Evolutionary conservation across 92 coral and sea anemone genomes (phyloP), one percentile per base, ranked within the genome.

Genomic region (Meandrina meandrites): DNA sequence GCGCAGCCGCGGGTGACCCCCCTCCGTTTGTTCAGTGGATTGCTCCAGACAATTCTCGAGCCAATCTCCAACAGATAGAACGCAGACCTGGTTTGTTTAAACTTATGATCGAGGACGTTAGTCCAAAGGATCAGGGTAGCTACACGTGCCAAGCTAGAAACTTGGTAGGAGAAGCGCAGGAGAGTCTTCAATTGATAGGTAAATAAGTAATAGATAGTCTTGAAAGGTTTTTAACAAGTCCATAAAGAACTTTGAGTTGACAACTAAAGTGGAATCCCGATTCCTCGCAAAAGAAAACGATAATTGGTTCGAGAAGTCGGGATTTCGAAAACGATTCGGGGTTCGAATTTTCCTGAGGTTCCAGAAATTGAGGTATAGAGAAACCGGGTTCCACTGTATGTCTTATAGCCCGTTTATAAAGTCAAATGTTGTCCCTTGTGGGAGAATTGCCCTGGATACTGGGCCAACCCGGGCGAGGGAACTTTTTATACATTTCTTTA

Each of bases 1-100:
- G 98, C 53, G 75, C 92, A 7, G 92, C 94, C 1, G 85, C 95
- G 36, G 98, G 98, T 11, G 90, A 90, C 79, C 95, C 98, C 16
- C 60, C 85, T 24, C 98, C 98, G 48, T 74, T 84, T 32, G 94
- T 92, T 7, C 90, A 84, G 66, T 94, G 98, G 98, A 80, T 88
- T 31, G 56, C 86, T 24, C 95, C 93, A 11, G 78, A 18, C 36
- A 70, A 78, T 6, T 75, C 90, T 68, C 82, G 82, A 24, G 40
- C 90, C 66, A 90, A 67, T 27, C 91, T 85, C 8, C 88, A 82
- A 67, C 75, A 86, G 21, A 88, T 83, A 19, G 90, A 92, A 73
- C 69, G 86, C 28, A 82, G 78, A 16, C 91, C 86, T 51, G 95
- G 98, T 18, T 85, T 84, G 27, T 82, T 86, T 30, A 91, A 84